These are phyloP conservation scores for Rhombomys opimus DNA, from an alignment of 2,113 vertebrate species.

Conservation along the genomic window DNA sequence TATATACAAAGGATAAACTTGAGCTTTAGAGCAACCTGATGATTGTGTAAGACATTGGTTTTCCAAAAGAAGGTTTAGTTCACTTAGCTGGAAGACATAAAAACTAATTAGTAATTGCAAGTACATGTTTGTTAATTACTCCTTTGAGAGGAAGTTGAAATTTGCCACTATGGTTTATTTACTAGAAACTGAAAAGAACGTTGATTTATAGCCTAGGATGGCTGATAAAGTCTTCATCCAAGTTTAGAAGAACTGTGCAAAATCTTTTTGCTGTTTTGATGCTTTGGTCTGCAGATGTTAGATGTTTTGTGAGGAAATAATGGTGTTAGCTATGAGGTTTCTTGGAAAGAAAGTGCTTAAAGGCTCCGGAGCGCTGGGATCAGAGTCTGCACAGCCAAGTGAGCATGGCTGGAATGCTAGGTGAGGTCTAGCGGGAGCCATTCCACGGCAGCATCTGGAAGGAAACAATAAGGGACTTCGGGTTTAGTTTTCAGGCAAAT, in stretches of 20 bases:
- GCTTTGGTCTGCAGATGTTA: conserved; percentile 85
- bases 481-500: conserved; percentile 85
- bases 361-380: conserved; percentile 82
- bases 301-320: conserved; percentile 86
- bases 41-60: conserved; percentile 59
- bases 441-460: conserved; percentile 88
- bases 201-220: conserved; percentile 80
- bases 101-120: conserved; percentile 66
- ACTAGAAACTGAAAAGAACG: conserved; percentile 50
- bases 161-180: conserved; percentile 56
- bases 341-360: conserved; percentile 84
- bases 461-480: conserved; percentile 84
- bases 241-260: conserved; percentile 60
- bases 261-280: conserved; percentile 79
- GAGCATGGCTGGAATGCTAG: conserved; percentile 84
- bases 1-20: conserved; percentile 51
- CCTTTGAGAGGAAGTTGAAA: conserved; percentile 62
- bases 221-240: conserved; percentile 75
- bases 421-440: conserved; percentile 84
- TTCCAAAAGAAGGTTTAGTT: conserved; percentile 72
- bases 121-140: conserved; percentile 75
- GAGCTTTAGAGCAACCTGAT: conserved; percentile 48
- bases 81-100: conserved; percentile 46
- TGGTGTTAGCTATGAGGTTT: conserved; percentile 87
- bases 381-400: conserved; percentile 81